Evolutionary conservation across 1,140 invertebrate species (phyloP).

Genomic region (Bombyx mori): DNA sequence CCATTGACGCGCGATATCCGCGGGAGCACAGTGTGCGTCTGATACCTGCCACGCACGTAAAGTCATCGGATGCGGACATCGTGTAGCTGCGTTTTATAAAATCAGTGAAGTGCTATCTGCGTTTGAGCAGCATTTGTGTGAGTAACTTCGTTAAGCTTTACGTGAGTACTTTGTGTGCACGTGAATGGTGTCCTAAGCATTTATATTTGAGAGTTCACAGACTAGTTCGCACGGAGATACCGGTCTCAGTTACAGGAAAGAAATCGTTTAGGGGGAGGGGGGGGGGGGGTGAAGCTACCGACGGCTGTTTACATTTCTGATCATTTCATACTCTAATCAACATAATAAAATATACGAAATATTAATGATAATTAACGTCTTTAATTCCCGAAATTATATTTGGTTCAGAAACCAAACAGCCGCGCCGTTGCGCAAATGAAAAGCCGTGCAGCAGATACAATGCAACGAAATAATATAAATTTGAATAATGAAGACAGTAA

Average conservation of each 20-base stretch:
- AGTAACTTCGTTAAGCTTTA: slow-evolving; percentile 35
- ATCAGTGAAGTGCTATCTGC: slow-evolving; percentile 58
- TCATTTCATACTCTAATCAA: neutral
- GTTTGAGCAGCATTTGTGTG: slow-evolving; percentile 62
- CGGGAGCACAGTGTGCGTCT: neutral
- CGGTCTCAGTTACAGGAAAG: slow-evolving; percentile 68
- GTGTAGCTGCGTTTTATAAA: slow-evolving; percentile 46
- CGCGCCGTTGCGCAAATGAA: neutral
- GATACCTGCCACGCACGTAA: slow-evolving; percentile 8
- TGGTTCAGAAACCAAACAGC: neutral
- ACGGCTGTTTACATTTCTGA: slow-evolving; percentile 9
- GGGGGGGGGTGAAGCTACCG: slow-evolving; percentile 40
- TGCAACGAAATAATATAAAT: too few relatives aligned
- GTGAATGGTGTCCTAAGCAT: slow-evolving; percentile 56
- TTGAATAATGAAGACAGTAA: too few relatives aligned
- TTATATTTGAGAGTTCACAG: slow-evolving; percentile 59
- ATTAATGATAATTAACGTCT: neutral
- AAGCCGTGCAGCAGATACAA: too few relatives aligned
- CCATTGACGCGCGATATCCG: neutral
- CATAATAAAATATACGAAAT: neutral
- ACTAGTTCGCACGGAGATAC: slow-evolving; percentile 49
- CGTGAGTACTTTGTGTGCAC: slow-evolving; percentile 49
- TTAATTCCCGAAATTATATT: neutral
- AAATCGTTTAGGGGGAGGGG: slow-evolving; percentile 37
- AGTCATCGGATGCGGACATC: slow-evolving; percentile 35